Conservation (phyloP, 1,140 invertebrate species). For the Oryzaephilus surinamensis region DNA sequence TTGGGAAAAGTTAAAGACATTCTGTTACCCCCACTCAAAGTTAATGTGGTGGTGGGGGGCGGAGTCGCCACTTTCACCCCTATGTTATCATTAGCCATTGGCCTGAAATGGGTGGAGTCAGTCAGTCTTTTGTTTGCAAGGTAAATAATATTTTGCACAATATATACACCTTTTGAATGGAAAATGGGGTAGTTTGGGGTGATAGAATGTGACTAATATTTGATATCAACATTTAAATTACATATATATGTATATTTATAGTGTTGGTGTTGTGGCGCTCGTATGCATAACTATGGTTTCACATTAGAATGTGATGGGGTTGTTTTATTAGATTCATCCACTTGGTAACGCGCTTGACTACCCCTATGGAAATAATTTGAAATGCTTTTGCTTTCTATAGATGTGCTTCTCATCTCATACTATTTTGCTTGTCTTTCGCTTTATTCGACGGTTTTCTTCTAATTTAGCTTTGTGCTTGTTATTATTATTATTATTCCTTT, state of each 20-base stretch:
- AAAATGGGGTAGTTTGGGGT: too few relatives aligned
- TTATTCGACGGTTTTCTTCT: too few relatives aligned
- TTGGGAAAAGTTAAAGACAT: too few relatives aligned
- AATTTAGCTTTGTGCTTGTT: too few relatives aligned
- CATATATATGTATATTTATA: slow-evolving; percentile 12
- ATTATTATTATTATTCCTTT: too few relatives aligned
- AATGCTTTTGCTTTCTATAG: slow-evolving; percentile 25
- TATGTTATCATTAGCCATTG: slow-evolving; percentile 35
- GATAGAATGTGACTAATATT: slow-evolving; percentile 24
- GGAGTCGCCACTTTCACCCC: too few relatives aligned
- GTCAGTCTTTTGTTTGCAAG: slow-evolving; percentile 32
- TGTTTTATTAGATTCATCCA: slow-evolving; percentile 32
- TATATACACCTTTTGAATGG: slow-evolving; percentile 33
- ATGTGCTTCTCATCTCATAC: too few relatives aligned
- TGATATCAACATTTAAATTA: background rate
- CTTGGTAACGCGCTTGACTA: slow-evolving; percentile 25
- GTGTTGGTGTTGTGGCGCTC: slow-evolving; percentile 17
- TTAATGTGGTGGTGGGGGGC: too few relatives aligned
- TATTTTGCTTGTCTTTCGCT: slow-evolving; percentile 21
- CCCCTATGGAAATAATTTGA: slow-evolving; percentile 29
- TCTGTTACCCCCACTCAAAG: too few relatives aligned
- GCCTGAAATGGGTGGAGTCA: slow-evolving; percentile 32
- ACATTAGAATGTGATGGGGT: slow-evolving; percentile 28
- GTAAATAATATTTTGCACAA: slow-evolving; percentile 39
- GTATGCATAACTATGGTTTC: slow-evolving; percentile 34